These are phyloP conservation scores for Platyrinchus mystaceus DNA, from an alignment of 2,797 vertebrate species.

Conservation along the genomic window DNA sequence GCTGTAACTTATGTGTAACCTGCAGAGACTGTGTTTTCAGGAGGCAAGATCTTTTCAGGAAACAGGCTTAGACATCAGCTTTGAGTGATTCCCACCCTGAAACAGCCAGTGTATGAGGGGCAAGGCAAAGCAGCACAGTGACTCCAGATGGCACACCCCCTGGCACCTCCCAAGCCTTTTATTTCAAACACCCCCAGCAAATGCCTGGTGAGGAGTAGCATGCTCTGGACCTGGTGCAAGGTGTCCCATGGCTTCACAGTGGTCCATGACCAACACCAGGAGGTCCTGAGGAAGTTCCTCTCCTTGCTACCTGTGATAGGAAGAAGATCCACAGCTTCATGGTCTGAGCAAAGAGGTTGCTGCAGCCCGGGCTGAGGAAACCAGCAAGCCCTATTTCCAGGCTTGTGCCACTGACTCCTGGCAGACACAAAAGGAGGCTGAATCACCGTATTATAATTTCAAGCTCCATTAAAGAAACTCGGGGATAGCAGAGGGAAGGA, in stretches of 20 bases:
- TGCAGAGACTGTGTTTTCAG: background rate
- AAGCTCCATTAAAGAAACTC: slow-evolving; percentile 63
- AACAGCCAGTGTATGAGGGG: background rate
- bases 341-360: background rate
- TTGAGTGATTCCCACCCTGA: background rate
- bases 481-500: background rate
- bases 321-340: background rate
- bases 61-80: background rate
- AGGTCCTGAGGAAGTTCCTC: background rate
- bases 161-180: background rate
- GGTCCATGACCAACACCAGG: background rate
- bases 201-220: background rate
- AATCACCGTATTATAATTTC: slow-evolving; percentile 31
- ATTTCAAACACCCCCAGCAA: background rate
- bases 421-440: slow-evolving; percentile 13
- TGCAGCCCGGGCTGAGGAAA: background rate
- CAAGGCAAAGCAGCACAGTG: background rate
- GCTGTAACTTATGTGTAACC: background rate
- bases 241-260: fast-evolving
- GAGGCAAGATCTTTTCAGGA: background rate
- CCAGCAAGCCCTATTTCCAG: background rate
- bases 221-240: fast-evolving
- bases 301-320: background rate
- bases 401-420: background rate
- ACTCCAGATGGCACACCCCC: background rate